Evolutionary conservation across 2,888 invertebrate genomes (phyloP), one percentile per base, ranked within the genome.

Genomic region (Chironomus tentans): DNA sequence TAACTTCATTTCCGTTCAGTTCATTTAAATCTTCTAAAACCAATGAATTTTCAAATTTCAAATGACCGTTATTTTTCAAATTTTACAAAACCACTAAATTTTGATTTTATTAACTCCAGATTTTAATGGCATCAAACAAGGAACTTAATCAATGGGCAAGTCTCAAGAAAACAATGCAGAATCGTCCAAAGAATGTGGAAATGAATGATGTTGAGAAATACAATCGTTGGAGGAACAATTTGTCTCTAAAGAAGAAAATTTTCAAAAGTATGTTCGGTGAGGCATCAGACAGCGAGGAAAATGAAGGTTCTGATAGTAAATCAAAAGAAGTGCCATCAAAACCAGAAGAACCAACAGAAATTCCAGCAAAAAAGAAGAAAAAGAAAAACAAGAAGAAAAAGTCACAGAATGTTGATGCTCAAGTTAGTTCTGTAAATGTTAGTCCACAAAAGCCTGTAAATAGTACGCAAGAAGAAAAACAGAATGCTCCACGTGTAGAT

Each of bases 91-190:
- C 38, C 38, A 10, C 10, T 38, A 38, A 38, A 10, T 10, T 38
- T 28, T 6, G 6, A 28, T 28, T 28, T 28, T 2, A 24, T 24
- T 28, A 2, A 4, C 82, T 85, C 22, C 81, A 96, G 94, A 96
- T 99, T 80, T 85, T 99, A 76, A 84, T 89, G 79, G 95, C 97
- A 0, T 92, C 95, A 81, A 98, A 98, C 82, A 91, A 89, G 79
- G 98, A 98, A 83, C 85, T 99, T 7, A 98, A 99, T 80, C 90
- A 90, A 80, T 99, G 98, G 99, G 95, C 92, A 79, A 94, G 97
- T 0, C 84, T 98, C 4, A 97, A 95, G 84, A 95, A 92, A 84
- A 87, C 94, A 0, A 87, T 91, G n/a, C 91, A 91, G 81, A 88
- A 91, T 80, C 87, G 92, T 46, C 89, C 93, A 0, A 90, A 91